A percentile compares a stretch with the other conserved stretches of the same genome.
Conservation (phyloP, 2,888 invertebrate genomes). For the Brassicogethes aeneus region DNA sequence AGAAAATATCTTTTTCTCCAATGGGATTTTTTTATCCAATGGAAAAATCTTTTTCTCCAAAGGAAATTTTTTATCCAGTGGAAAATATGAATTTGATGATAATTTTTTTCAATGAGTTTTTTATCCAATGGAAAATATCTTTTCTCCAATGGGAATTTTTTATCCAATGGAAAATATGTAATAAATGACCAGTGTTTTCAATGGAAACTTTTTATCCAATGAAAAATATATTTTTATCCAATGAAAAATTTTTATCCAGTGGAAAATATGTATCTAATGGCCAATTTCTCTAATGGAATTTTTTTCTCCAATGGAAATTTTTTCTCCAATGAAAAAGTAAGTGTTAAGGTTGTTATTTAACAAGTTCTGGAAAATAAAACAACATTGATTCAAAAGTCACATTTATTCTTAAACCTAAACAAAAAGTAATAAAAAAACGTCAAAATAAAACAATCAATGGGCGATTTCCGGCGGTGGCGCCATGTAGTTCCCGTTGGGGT, state of each 20-base stretch:
- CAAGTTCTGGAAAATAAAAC: too few relatives aligned
- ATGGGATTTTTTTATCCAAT: not conserved
- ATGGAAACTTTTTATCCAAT: not conserved
- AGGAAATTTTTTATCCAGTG: too few relatives aligned
- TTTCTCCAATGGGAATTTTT: not conserved
- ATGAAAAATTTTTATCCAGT: not conserved
- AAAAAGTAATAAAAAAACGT: too few relatives aligned
- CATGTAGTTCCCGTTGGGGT: constrained; percentile 81
- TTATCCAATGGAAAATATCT: not conserved
- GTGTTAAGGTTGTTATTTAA: too few relatives aligned
- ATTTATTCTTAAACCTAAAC: too few relatives aligned
- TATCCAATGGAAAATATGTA: too few relatives aligned
- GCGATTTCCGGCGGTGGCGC: constrained; percentile 34
- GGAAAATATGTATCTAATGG: too few relatives aligned
- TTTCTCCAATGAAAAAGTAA: not conserved
- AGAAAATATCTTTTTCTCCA: not conserved
- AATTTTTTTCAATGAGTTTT: not conserved
- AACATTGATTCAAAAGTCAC: too few relatives aligned
- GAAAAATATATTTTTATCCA: not conserved
- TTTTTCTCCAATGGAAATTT: not conserved
- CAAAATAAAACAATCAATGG: constrained; percentile 36
- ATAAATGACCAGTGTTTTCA: too few relatives aligned
- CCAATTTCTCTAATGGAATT: not conserved
- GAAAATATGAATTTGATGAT: too few relatives aligned
- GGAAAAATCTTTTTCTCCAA: too few relatives aligned